These are phyloP conservation scores for Amblyteles armatorius DNA, from an alignment of 2,888 invertebrate species.

Conservation along the genomic window DNA sequence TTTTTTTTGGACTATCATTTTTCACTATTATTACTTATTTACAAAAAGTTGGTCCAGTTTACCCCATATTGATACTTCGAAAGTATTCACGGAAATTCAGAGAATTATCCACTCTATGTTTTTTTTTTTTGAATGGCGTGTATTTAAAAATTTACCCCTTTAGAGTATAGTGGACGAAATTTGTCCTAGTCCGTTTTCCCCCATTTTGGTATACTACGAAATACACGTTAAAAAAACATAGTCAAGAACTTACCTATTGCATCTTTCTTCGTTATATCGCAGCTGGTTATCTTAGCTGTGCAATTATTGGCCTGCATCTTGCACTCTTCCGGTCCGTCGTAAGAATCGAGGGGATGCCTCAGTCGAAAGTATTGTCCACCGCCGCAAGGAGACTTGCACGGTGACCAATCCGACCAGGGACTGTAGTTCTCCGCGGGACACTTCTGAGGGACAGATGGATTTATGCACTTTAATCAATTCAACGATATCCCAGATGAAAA, in stretches of 20 bases:
- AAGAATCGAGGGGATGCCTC: slow-evolving; percentile 82
- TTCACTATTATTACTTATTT: neutral
- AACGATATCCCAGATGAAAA: neutral
- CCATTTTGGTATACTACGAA: neutral
- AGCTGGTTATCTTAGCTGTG: slow-evolving; percentile 77
- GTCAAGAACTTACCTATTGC: slow-evolving; percentile 74
- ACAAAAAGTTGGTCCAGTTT: neutral
- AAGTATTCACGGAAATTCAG: neutral
- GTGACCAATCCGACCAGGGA: slow-evolving; percentile 95
- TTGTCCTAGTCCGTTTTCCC: neutral
- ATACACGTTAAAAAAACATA: neutral
- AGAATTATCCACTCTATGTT: neutral
- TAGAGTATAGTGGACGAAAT: neutral
- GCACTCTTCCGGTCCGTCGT: slow-evolving; percentile 76
- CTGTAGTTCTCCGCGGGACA: slow-evolving; percentile 85
- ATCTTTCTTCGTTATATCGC: slow-evolving; percentile 78
- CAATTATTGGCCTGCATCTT: slow-evolving; percentile 77
- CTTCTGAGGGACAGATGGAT: slow-evolving; percentile 73
- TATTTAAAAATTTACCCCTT: too few relatives aligned
- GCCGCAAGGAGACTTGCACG: slow-evolving; percentile 95
- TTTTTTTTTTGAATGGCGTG: neutral
- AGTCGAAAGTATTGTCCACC: slow-evolving; percentile 91
- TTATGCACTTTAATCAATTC: neutral
- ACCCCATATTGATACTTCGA: neutral
- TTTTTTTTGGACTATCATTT: neutral